These are phyloP conservation scores for Nymphalis io DNA, from an alignment of 1,140 invertebrate species.

Conservation along the genomic window DNA sequence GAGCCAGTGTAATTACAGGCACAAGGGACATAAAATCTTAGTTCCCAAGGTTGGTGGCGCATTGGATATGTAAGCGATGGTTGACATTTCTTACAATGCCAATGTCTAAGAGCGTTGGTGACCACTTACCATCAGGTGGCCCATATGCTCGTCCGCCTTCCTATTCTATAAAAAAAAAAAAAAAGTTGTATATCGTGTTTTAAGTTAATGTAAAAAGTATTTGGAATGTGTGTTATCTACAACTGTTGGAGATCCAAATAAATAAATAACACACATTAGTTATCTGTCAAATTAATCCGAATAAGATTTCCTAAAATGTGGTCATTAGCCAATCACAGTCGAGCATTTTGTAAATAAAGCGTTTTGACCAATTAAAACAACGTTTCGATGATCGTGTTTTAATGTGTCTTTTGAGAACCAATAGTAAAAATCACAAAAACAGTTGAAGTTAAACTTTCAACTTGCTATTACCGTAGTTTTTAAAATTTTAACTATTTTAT, in stretches of 20 bases:
- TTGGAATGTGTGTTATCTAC: no score
- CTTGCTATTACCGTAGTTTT: conserved; percentile 8
- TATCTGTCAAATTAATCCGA: neutral
- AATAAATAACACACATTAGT: neutral
- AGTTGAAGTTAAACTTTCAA: conserved; percentile 43
- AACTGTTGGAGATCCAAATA: neutral
- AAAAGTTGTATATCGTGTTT: no score
- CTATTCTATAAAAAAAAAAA: no score
- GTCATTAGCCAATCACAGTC: conserved; percentile 1
- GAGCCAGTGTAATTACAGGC: no score
- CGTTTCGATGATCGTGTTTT: neutral
- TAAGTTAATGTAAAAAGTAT: no score
- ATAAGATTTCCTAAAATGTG: neutral
- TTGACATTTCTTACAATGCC: no score
- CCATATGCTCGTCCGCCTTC: no score
- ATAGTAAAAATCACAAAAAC: conserved; percentile 31
- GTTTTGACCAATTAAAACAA: conserved; percentile 16
- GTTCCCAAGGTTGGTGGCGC: no score
- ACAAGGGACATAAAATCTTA: no score
- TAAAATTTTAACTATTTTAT: conserved; percentile 21
- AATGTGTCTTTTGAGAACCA: neutral
- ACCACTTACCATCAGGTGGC: no score
- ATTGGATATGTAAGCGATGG: no score
- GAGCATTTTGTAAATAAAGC: conserved; percentile 19
- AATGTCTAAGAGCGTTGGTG: no score